These are phyloP conservation scores for Actenoides hombroni DNA, from an alignment of 2,113 vertebrate species.

Conservation along the genomic window DNA sequence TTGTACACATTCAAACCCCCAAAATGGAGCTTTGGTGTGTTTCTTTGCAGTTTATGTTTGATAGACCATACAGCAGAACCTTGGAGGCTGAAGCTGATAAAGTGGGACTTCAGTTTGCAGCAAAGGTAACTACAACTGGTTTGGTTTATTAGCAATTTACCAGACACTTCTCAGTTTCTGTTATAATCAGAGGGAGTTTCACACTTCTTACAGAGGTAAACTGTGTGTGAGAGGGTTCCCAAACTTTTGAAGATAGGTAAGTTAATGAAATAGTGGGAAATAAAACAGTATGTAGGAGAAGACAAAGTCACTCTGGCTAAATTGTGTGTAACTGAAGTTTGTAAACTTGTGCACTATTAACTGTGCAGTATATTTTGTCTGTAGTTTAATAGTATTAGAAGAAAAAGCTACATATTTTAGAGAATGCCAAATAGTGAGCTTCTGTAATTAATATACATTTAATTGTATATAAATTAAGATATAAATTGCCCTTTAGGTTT, in stretches of 20 bases:
- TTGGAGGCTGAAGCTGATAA: conserved; percentile 92
- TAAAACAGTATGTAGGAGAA: not conserved
- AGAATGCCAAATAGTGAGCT: not conserved
- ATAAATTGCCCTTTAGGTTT: not conserved
- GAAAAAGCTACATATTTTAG: not conserved
- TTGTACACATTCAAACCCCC: not conserved
- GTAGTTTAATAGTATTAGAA: not conserved
- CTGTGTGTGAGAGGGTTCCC: not conserved
- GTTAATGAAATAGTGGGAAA: not conserved
- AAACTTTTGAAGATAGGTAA: not conserved
- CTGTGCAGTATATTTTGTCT: not conserved
- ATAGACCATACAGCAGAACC: conserved; percentile 87
- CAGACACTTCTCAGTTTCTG: not conserved
- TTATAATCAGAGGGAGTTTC: not conserved
- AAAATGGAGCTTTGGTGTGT: not conserved
- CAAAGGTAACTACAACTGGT: conserved; percentile 82
- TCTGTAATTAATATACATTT: not conserved
- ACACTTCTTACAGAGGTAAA: not conserved
- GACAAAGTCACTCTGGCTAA: not conserved
- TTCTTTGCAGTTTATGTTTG: conserved; percentile 84
- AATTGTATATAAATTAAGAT: not conserved
- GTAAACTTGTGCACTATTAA: not conserved
- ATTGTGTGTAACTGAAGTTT: not conserved
- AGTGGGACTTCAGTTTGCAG: conserved; percentile 89
- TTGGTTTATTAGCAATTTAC: not conserved